phyloP scores from a whole-genome alignment of 2,113 vertebrate genomes.

The Halichoeres trimaculatus region DNA sequence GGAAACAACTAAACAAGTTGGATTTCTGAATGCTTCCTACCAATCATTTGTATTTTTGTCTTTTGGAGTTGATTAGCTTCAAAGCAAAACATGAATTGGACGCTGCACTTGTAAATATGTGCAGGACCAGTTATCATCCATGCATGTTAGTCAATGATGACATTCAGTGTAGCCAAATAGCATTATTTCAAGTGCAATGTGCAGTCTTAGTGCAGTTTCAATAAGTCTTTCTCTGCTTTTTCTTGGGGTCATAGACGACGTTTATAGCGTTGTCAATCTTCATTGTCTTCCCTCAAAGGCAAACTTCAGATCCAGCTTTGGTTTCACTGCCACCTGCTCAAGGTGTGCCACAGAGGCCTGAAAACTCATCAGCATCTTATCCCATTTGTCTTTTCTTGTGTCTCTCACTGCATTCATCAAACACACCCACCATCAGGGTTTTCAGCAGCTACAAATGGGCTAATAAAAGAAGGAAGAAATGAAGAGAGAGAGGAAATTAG shows the following conservation, averaged over 20 bases:
- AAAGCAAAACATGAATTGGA: too few relatives aligned
- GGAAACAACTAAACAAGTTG: background rate
- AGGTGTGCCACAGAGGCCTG: background rate
- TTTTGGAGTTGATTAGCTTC: too few relatives aligned
- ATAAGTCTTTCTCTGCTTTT: background rate
- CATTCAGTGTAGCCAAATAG: background rate
- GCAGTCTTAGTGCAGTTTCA: background rate
- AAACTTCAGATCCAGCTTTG: background rate
- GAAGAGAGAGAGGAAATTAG: background rate
- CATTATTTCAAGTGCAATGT: background rate
- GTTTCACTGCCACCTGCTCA: conserved; percentile 1
- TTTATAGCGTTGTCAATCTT: conserved; percentile 11
- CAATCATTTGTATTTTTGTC: too few relatives aligned
- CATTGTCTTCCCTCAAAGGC: background rate
- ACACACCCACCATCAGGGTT: conserved; percentile 17
- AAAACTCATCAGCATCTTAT: conserved; percentile 30
- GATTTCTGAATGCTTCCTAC: conserved; percentile 5
- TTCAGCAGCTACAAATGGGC: conserved; percentile 14
- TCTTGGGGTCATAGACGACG: background rate
- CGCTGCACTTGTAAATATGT: too few relatives aligned
- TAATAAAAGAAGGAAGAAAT: conserved; percentile 19
- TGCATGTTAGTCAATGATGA: background rate
- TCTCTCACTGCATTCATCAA: conserved; percentile 30
- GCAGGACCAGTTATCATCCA: too few relatives aligned
- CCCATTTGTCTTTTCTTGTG: conserved; percentile 51